Base-by-base conservation (phyloP, 2,113 vertebrate genomes). In the Genyomyrus donnyi region DNA sequence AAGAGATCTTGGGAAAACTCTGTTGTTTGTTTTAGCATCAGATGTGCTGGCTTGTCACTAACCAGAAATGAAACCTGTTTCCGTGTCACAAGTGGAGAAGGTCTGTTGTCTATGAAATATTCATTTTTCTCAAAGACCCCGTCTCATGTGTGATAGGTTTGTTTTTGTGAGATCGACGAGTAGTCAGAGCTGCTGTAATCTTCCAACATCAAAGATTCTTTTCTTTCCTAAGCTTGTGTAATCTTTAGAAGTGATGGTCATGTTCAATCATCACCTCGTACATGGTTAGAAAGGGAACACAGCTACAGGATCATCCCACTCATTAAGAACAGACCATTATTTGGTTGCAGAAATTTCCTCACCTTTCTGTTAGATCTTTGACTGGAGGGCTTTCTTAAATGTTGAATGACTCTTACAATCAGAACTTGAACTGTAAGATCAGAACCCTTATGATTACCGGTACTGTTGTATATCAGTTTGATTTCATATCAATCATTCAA, bases 401-500 rank as follows among this genome's bases (percentile, higher is more conserved):
- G 19, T 24, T 53, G 85, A 42, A 31, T 6, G 48, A 39, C n/a
- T 3, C 66, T 62, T 70, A 8, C 62, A 87, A 87, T 13, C 42
- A 90, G 80, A 89, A 89, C 53, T 62, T 85, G n/a, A 31, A 49
- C 90, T 91, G 17, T 9, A 90, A 91, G 92, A 91, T 92, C 92
- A 85, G 84, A 93, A 90, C 91, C 91, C 90, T 91, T 91, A 92
- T 39, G 90, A 90, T 93, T 91, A 93, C 93, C 93, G 91, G 92
- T 94, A n/a, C 94, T 42, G 93, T 94, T 92, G 93, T 93, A 93
- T 95, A 94, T 95, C 94, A 94, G 92, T 92, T 94, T 95, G 94
- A 95, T 96, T 95, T 94, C 93, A 94, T 95, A 95, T 94, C 95
- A 95, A 93, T 96, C 95, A 95, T 96, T 96, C 95, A 96, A 95